A percentile compares a stretch with the other conserved stretches of the same genome.
Conservation (phyloP, 2,888 invertebrate species). For the Brachyptera putata region DNA sequence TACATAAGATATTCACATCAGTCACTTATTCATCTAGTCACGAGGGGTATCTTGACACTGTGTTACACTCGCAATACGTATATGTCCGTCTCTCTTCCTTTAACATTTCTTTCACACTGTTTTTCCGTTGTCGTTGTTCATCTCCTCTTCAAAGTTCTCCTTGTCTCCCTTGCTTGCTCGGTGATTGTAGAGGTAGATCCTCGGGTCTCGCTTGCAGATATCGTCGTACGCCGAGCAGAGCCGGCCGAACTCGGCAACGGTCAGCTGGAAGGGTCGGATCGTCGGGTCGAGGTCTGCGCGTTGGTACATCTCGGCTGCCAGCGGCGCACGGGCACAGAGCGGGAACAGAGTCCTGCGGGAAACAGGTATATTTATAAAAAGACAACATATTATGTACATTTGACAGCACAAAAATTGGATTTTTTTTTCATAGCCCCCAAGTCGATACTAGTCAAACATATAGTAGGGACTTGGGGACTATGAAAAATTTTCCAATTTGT, state of each 20-base stretch:
- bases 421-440: too few relatives aligned
- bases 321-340: conserved; percentile 57
- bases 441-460: too few relatives aligned
- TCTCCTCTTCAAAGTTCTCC: not conserved
- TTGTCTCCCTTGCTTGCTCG: conserved; percentile 47
- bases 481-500: too few relatives aligned
- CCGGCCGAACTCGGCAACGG: conserved; percentile 71
- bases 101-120: not conserved
- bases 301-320: conserved; percentile 62
- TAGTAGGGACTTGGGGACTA: too few relatives aligned
- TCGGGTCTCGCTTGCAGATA: conserved; percentile 51
- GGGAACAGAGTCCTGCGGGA: conserved; percentile 67
- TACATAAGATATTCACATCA: too few relatives aligned
- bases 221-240: conserved; percentile 73
- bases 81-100: too few relatives aligned
- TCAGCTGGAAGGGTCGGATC: conserved; percentile 66
- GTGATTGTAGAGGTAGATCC: conserved; percentile 58
- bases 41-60: too few relatives aligned
- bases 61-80: too few relatives aligned
- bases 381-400: too few relatives aligned
- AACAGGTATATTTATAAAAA: too few relatives aligned
- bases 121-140: not conserved
- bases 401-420: too few relatives aligned
- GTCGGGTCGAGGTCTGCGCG: conserved; percentile 67
- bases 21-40: too few relatives aligned